These are phyloP conservation scores for Patagioenas fasciata DNA, from an alignment of 2,113 vertebrate species.

Conservation along the genomic window DNA sequence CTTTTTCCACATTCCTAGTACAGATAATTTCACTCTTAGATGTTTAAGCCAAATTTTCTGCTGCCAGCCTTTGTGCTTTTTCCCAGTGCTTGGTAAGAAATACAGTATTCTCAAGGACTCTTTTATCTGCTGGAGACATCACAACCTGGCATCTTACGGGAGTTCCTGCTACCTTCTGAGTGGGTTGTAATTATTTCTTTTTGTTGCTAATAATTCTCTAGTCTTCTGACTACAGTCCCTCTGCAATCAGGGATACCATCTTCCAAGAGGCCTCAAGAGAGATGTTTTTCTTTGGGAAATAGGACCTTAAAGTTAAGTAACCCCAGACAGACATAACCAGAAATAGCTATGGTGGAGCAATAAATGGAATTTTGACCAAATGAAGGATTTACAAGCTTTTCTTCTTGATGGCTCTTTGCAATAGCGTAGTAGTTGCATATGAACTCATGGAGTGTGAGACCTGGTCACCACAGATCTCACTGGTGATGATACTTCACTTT, in stretches of 20 bases:
- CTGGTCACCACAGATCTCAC: neutral
- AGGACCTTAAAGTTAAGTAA: neutral
- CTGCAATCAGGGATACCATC: neutral
- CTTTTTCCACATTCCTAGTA: neutral
- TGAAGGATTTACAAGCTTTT: neutral
- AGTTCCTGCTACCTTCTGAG: neutral
- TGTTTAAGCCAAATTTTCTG: neutral
- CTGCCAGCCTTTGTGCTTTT: neutral
- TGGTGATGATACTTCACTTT: neutral
- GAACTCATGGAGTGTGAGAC: neutral
- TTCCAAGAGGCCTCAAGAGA: neutral
- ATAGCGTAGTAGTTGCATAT: neutral
- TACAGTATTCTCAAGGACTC: neutral
- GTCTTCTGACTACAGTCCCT: neutral
- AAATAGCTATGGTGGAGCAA: neutral
- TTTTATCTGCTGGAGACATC: neutral
- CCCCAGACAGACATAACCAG: neutral
- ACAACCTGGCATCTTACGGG: neutral
- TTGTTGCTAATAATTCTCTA: neutral
- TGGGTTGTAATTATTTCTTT: neutral
- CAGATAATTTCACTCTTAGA: neutral
- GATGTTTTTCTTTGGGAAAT: neutral
- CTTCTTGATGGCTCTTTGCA: neutral
- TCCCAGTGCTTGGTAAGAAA: neutral
- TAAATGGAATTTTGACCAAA: neutral